These are phyloP conservation scores for Parauchenoglanis ngamensis DNA, from an alignment of 2,797 vertebrate species.

Conservation along the genomic window DNA sequence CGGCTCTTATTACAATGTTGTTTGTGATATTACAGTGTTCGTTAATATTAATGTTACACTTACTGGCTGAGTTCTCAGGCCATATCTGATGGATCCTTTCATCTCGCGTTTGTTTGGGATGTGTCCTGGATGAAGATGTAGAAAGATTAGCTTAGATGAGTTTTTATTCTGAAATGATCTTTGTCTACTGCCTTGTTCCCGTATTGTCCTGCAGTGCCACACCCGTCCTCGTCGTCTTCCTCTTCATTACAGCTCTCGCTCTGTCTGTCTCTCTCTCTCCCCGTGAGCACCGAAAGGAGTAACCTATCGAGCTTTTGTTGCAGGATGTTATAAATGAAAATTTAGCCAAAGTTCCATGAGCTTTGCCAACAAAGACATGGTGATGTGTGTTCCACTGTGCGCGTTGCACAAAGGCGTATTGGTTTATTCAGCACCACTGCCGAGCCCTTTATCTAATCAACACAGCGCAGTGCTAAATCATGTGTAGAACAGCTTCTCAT, in stretches of 20 bases:
- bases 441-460: background rate
- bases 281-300: constrained; percentile 97
- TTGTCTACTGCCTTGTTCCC: constrained; percentile 64
- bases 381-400: constrained; percentile 88
- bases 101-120: background rate
- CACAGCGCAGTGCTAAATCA: background rate
- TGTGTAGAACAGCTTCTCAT: background rate
- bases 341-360: constrained; percentile 93
- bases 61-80: background rate
- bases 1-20: background rate
- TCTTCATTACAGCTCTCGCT: background rate
- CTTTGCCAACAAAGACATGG: constrained; percentile 91
- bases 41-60: background rate
- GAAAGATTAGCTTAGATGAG: background rate
- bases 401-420: background rate
- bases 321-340: constrained; percentile 99
- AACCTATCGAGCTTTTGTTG: constrained; percentile 99
- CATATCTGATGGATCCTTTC: background rate
- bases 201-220: constrained; percentile 67
- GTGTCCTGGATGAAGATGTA: constrained; percentile 6
- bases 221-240: constrained; percentile 59
- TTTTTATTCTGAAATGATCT: constrained; percentile 2
- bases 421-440: background rate
- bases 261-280: constrained; percentile 77
- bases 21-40: background rate